Evolutionary conservation across 2,113 vertebrate genomes (phyloP).

Genomic region (Coreoperca whiteheadi): DNA sequence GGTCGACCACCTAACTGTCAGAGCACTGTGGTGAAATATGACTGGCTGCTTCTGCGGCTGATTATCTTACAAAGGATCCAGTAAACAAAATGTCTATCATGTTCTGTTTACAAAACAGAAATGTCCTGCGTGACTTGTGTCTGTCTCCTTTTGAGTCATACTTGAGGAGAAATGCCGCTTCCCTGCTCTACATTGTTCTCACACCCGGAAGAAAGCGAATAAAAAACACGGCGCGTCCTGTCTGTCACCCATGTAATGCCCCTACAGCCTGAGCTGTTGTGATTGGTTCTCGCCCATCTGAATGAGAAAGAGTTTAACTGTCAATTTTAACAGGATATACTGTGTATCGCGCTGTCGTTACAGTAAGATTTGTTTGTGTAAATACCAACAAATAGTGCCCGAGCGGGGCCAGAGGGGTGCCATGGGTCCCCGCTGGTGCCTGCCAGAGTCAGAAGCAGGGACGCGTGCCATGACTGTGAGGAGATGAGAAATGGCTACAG

Average conservation of each 20-base stretch:
- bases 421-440: not conserved
- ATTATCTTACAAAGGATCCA: conserved; percentile 49
- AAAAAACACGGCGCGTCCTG: not conserved
- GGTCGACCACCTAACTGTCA: conserved; percentile 40
- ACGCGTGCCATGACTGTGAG: too few relatives aligned
- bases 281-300: not conserved
- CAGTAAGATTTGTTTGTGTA: not conserved
- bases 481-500: too few relatives aligned
- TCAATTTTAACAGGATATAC: not conserved
- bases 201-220: not conserved
- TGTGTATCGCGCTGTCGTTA: not conserved
- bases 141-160: conserved; percentile 26
- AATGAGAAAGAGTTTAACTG: not conserved
- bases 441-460: not conserved
- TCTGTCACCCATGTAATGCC: conserved; percentile 15
- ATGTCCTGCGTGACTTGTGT: conserved; percentile 20
- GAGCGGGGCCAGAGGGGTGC: not conserved
- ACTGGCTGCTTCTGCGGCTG: conserved; percentile 26
- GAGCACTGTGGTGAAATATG: conserved; percentile 15
- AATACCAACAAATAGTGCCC: not conserved
- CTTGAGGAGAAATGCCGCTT: conserved; percentile 2
- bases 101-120: conserved; percentile 65
- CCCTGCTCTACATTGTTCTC: not conserved
- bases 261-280: not conserved
- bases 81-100: conserved; percentile 20